Evolutionary conservation across 2,113 vertebrate genomes (phyloP).

Genomic region (Arvicanthis niloticus): DNA sequence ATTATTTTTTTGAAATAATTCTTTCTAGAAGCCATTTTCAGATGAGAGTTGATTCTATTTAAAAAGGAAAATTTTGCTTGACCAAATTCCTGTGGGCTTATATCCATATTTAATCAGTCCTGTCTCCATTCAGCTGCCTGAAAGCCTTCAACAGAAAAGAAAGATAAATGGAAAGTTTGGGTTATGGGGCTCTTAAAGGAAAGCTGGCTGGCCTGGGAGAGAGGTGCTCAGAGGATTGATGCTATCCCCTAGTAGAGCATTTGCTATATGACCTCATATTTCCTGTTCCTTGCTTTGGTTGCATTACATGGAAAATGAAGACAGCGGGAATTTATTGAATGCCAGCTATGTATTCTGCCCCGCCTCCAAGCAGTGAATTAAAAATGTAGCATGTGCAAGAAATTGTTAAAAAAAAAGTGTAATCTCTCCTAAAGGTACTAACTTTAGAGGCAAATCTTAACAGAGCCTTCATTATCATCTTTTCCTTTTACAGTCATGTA

Average conservation of each 20-base stretch:
- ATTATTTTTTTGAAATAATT: slow-evolving; percentile 71
- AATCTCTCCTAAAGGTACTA: background rate
- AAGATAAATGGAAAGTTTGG: slow-evolving; percentile 54
- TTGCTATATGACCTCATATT: slow-evolving; percentile 29
- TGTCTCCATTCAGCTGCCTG: slow-evolving; percentile 36
- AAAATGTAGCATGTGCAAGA: slow-evolving; percentile 46
- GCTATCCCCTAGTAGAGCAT: background rate
- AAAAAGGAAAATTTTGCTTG: slow-evolving; percentile 58
- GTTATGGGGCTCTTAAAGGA: background rate
- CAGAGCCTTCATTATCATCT: background rate
- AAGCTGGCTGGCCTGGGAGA: background rate
- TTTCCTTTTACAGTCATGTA: background rate
- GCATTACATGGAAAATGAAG: slow-evolving; percentile 61
- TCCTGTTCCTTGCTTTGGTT: slow-evolving; percentile 25
- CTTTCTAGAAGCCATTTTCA: slow-evolving; percentile 68
- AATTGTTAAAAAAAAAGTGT: slow-evolving; percentile 57
- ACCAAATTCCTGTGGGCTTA: slow-evolving; percentile 63
- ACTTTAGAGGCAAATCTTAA: slow-evolving; percentile 52
- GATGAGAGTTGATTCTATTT: slow-evolving; percentile 61
- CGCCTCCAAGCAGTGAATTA: slow-evolving; percentile 1
- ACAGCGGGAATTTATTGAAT: slow-evolving; percentile 55
- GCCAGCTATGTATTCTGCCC: slow-evolving; percentile 14
- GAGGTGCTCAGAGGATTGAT: background rate
- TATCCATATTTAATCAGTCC: slow-evolving; percentile 61
- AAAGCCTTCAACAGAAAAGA: slow-evolving; percentile 44